phyloP scores from a whole-genome alignment of 1,140 invertebrate genomes.

The Intoshia linei region DNA sequence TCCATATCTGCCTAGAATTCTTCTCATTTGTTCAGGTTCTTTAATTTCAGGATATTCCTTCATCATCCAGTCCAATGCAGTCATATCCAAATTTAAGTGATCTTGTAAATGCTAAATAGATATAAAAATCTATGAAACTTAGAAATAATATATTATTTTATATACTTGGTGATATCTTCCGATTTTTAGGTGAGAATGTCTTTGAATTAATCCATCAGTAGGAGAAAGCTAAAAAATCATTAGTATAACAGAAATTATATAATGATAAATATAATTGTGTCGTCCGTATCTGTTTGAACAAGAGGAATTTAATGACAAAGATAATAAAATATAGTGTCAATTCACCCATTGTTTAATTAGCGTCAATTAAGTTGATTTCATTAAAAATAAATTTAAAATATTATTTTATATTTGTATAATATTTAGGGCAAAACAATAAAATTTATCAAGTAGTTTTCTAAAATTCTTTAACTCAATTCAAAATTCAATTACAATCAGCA shows the following conservation, averaged over 20 bases:
- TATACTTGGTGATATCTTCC: constrained; percentile 65
- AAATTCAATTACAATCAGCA: no score
- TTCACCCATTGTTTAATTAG: no score
- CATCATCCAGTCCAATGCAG: constrained; percentile 93
- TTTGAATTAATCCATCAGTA: constrained; percentile 70
- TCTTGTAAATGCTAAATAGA: constrained; percentile 50
- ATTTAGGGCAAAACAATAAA: no score
- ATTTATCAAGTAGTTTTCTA: no score
- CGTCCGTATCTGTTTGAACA: no score
- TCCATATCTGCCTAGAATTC: constrained; percentile 86
- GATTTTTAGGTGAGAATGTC: constrained; percentile 79
- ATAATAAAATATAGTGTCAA: no score
- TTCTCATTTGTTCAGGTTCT: constrained; percentile 89
- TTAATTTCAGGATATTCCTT: constrained; percentile 74
- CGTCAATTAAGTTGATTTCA: no score
- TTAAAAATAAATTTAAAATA: no score
- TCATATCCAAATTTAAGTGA: constrained; percentile 59
- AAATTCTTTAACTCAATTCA: no score
- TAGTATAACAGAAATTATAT: not conserved
- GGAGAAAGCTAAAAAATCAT: constrained; percentile 38
- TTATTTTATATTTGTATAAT: no score
- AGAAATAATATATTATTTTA: constrained; percentile 1
- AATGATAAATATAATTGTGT: no score
- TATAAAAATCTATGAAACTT: not conserved
- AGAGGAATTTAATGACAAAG: no score